Percentiles rank a stretch among this genome's conserved stretches.
These are phyloP conservation scores for Cyanoramphus novaezelandiae DNA, from an alignment of 2,113 vertebrate genomes.

Conservation along the genomic window DNA sequence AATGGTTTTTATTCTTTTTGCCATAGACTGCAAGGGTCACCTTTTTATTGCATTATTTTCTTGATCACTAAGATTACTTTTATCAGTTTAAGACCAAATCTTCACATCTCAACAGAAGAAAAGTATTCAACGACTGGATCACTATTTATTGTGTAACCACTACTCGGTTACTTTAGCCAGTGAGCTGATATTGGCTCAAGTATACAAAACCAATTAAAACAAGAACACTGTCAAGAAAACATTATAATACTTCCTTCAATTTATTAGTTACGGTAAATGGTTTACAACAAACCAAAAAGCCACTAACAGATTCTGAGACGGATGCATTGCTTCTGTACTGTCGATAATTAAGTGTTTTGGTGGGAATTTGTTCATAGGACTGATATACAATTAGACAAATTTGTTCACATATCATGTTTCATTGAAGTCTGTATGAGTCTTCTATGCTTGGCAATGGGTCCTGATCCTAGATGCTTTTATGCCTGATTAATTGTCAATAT, in stretches of 20 bases:
- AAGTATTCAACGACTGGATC: neutral
- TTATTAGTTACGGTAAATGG: slow-evolving; percentile 75
- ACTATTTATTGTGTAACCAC: slow-evolving; percentile 39
- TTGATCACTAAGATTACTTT: neutral
- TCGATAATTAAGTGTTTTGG: slow-evolving; percentile 80
- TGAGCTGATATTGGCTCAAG: slow-evolving; percentile 66
- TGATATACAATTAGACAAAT: slow-evolving; percentile 80
- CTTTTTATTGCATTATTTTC: neutral
- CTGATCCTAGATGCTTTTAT: slow-evolving; percentile 79
- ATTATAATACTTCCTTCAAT: slow-evolving; percentile 75
- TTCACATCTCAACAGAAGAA: neutral
- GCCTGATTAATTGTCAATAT: slow-evolving; percentile 82
- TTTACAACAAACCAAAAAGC: slow-evolving; percentile 69
- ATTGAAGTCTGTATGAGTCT: slow-evolving; percentile 70
- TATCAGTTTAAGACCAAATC: neutral
- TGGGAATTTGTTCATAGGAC: slow-evolving; percentile 75
- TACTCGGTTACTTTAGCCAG: slow-evolving; percentile 62
- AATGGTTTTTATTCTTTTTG: neutral
- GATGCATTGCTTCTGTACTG: slow-evolving; percentile 66
- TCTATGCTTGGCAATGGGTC: slow-evolving; percentile 71
- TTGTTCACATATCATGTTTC: slow-evolving; percentile 76
- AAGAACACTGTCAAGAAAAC: slow-evolving; percentile 71
- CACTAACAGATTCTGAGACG: slow-evolving; percentile 60
- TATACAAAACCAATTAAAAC: slow-evolving; percentile 76
- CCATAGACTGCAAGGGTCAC: neutral